Base-by-base conservation (phyloP, 2,888 invertebrate genomes). In the Lasioglossum malachurum region DNA sequence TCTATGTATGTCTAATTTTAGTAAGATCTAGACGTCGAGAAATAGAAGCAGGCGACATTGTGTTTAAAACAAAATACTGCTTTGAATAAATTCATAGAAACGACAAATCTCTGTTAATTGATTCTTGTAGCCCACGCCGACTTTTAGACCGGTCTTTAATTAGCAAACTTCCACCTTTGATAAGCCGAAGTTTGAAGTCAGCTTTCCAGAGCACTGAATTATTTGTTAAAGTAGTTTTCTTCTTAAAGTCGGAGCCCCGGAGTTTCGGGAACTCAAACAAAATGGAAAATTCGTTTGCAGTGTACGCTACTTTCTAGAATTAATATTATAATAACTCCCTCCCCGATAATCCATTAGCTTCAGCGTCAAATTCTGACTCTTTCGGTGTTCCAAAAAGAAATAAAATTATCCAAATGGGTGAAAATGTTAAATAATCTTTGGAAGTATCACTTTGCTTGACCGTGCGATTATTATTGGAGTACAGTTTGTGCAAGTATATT, bases 141-240 rank as follows among this genome's bases (percentile, higher is more conserved):
- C 71, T 71, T 71, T 71, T 71, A 2, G 12, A n/a, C 71, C 71
- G 23, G n/a, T 71, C 38, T 41, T 71, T n/a, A n/a, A 38, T 71
- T 71, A 71, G 41, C 41, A n/a, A 38, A 41, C 38, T 71, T 71
- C 38, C 41, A 8, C 71, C 71, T 41, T 41, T 41, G n/a, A 41
- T 71, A 41, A 71, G n/a, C 23, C 2, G 1, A 41, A 71, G 41
- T 41, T 71, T 2, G 5, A 71, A 71, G 71, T 14, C 71, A n/a
- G 41, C n/a, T n/a, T 41, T n/a, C 41, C 16, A n/a, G 41, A 41
- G 71, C n/a, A 14, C n/a, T 71, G 71, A 71, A 71, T 71, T 71
- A 71, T 71, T 71, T 71, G 41, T 71, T 71, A 41, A 41, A 71
- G 71, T n/a, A 71, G 71, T 71, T 69, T 38, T 23, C 69, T 38